Percentiles rank a stretch among this genome's conserved stretches.
Conservation (phyloP, 2,797 vertebrate species). For the Acanthurus lineatus region DNA sequence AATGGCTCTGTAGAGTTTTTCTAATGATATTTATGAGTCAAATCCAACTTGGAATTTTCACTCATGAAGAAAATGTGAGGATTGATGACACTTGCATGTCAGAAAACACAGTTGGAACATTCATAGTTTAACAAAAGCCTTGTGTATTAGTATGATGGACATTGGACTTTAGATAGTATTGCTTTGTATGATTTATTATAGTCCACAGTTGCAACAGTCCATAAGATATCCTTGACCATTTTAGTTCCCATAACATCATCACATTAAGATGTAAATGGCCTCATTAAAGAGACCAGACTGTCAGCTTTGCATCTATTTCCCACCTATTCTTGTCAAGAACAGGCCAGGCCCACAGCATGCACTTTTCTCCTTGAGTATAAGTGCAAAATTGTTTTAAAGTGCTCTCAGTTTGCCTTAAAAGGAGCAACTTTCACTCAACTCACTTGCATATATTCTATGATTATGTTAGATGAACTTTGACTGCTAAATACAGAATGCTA, state of each 20-base stretch:
- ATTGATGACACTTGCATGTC: slow-evolving; percentile 15
- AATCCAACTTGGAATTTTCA: slow-evolving; percentile 40
- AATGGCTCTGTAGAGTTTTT: slow-evolving; percentile 57
- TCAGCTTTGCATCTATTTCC: slow-evolving; percentile 68
- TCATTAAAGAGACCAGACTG: slow-evolving; percentile 61
- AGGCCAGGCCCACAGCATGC: neutral
- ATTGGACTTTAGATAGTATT: neutral
- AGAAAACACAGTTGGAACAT: slow-evolving; percentile 14
- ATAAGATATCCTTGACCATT: slow-evolving; percentile 35
- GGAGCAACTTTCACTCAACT: neutral
- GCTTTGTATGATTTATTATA: slow-evolving; percentile 19
- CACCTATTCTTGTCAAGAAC: slow-evolving; percentile 65
- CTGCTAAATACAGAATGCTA: too few species aligned
- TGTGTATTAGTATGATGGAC: slow-evolving; percentile 5
- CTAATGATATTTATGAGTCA: slow-evolving; percentile 44
- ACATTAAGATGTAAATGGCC: slow-evolving; percentile 77
- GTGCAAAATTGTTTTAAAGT: neutral
- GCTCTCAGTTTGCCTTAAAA: neutral
- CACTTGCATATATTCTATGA: neutral
- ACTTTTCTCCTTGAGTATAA: neutral
- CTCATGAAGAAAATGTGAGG: slow-evolving; percentile 31
- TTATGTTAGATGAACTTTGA: neutral
- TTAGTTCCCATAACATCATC: slow-evolving; percentile 69
- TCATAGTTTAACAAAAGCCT: slow-evolving; percentile 14
- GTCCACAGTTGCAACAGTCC: slow-evolving; percentile 19